A percentile compares a stretch with the other conserved stretches of the same genome.
phyloP scores from a whole-genome alignment of 1,140 invertebrate species.

The Diabrotica undecimpunctata region DNA sequence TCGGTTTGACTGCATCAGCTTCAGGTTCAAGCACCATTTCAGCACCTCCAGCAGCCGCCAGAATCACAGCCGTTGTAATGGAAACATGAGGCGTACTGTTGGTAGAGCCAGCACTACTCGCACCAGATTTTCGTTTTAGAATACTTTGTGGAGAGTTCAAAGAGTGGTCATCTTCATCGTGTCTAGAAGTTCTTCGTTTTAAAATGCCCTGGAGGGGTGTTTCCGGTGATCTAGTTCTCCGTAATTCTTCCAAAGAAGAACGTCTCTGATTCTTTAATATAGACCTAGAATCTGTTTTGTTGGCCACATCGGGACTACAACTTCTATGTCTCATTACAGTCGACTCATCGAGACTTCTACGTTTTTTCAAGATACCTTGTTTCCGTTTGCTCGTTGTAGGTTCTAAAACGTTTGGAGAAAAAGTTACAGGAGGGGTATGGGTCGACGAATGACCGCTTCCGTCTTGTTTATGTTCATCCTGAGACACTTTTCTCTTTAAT shows the following conservation, averaged over 20 bases:
- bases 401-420: conserved; percentile 64
- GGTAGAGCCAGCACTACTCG: conserved; percentile 55
- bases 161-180: conserved; percentile 54
- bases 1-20: conserved; percentile 67
- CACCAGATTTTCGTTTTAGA: conserved; percentile 64
- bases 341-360: conserved; percentile 72
- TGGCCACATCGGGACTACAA: conserved; percentile 64
- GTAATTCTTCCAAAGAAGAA: conserved; percentile 66
- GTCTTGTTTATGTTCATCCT: conserved; percentile 53
- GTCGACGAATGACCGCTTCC: conserved; percentile 51
- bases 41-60: conserved; percentile 59
- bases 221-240: conserved; percentile 55
- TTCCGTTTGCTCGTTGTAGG: conserved; percentile 55
- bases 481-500: conserved; percentile 69
- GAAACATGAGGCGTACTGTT: conserved; percentile 61
- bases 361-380: conserved; percentile 75
- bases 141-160: conserved; percentile 69
- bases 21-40: conserved; percentile 52
- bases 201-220: conserved; percentile 61
- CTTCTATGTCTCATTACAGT: conserved; percentile 64
- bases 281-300: conserved; percentile 57
- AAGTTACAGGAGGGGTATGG: conserved; percentile 64
- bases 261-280: conserved; percentile 66
- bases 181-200: conserved; percentile 62
- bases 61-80: conserved; percentile 65